A percentile compares a stretch with the other conserved stretches of the same genome.
These are phyloP conservation scores for Caenorhabditis inopinata DNA, from an alignment of 1,140 invertebrate species.

Conservation along the genomic window DNA sequence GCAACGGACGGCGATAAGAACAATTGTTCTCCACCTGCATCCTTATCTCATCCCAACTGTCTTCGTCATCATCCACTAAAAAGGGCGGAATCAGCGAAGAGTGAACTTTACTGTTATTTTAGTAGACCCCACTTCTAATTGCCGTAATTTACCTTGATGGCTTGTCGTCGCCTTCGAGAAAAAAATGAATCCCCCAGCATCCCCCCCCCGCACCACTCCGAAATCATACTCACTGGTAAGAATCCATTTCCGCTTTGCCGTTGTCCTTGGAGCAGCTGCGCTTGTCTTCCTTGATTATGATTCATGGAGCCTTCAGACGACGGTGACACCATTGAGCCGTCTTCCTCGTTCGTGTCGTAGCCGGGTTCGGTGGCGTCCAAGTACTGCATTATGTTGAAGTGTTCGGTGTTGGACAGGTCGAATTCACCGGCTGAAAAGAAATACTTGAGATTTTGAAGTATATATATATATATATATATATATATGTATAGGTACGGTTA, in stretches of 20 bases:
- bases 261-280: not conserved
- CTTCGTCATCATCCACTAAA: too few species aligned
- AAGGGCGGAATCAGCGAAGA: too few species aligned
- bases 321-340: not conserved
- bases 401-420: not conserved
- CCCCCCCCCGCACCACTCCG: too few species aligned
- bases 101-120: too few species aligned
- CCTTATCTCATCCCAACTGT: not conserved
- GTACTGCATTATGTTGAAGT: slow-evolving; percentile 25
- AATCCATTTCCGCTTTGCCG: not conserved
- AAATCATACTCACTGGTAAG: not conserved
- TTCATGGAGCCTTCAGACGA: not conserved
- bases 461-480: too few species aligned
- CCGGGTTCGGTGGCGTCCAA: not conserved
- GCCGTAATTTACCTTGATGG: too few species aligned
- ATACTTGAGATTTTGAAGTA: too few species aligned
- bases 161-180: too few species aligned
- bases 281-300: not conserved
- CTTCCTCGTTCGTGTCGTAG: slow-evolving; percentile 8
- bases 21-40: not conserved
- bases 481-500: too few species aligned
- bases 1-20: not conserved
- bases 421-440: too few species aligned
- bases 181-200: too few species aligned
- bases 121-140: too few species aligned